phyloP scores from a whole-genome alignment of 2,113 vertebrate genomes.

The Ivindomyrus marchei region DNA sequence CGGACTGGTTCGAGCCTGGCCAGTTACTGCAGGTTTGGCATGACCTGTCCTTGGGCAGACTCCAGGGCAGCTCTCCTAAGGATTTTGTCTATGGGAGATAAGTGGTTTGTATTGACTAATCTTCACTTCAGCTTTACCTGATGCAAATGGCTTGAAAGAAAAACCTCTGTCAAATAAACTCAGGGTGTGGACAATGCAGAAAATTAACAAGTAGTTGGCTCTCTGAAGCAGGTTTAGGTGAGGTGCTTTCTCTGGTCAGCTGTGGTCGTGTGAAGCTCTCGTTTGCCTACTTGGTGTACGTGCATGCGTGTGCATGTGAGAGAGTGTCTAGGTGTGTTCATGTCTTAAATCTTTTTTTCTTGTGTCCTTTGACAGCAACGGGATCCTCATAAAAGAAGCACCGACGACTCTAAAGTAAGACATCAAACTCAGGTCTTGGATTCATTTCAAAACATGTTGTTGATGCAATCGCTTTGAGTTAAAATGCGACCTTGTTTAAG shows the following conservation, averaged over 20 bases:
- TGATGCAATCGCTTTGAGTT: neutral
- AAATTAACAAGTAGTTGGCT: neutral
- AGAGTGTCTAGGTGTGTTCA: neutral
- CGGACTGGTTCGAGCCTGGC: constrained; percentile 16
- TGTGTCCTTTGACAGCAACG: constrained; percentile 51
- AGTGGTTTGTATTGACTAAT: constrained; percentile 19
- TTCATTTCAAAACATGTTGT: neutral
- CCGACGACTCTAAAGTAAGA: constrained; percentile 68
- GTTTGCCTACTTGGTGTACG: neutral
- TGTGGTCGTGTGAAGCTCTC: neutral
- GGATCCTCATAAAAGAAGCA: constrained; percentile 63
- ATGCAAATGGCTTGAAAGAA: neutral
- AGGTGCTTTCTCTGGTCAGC: neutral
- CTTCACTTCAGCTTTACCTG: neutral
- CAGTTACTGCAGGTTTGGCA: constrained; percentile 20
- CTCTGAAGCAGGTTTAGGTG: neutral
- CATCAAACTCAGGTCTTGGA: neutral
- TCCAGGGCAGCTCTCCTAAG: neutral
- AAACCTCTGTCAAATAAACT: neutral
- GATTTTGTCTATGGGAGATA: constrained; percentile 5
- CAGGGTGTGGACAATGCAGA: neutral
- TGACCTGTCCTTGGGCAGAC: constrained; percentile 14
- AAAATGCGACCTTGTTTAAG: neutral
- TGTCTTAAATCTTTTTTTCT: constrained; percentile 15
- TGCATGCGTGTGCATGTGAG: neutral